A percentile compares a stretch with the other conserved stretches of the same genome.
Conservation (phyloP, 2,113 vertebrate genomes). For the Pleuronectes platessa region DNA sequence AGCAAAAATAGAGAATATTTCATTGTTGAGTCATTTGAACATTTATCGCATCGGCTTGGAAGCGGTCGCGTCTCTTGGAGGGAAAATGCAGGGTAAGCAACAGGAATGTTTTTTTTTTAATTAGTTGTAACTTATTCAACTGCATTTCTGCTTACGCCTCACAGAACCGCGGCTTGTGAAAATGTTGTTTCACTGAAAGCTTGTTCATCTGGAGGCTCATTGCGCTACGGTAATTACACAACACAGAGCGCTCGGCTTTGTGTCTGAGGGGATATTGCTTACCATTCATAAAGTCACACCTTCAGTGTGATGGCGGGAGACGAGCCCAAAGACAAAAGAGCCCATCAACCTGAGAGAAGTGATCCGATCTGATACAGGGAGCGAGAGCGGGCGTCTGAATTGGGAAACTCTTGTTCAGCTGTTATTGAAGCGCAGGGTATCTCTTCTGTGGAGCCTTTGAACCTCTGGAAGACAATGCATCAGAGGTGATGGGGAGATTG, state of each 20-base stretch:
- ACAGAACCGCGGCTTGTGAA: constrained; percentile 5
- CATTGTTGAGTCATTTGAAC: constrained; percentile 11
- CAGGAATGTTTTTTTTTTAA: constrained; percentile 22
- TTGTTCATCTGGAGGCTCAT: constrained; percentile 47
- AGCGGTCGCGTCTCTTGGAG: neutral
- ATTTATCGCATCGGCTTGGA: neutral
- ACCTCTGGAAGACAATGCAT: constrained; percentile 50
- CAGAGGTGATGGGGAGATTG: constrained; percentile 42
- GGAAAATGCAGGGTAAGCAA: constrained; percentile 23
- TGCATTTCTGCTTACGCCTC: constrained; percentile 18
- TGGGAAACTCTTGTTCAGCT: constrained; percentile 31
- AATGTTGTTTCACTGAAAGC: constrained; percentile 10
- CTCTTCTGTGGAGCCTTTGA: constrained; percentile 52
- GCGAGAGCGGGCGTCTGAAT: constrained; percentile 17
- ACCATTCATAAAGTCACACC: constrained; percentile 38
- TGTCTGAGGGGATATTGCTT: constrained; percentile 54
- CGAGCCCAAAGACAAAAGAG: constrained; percentile 56
- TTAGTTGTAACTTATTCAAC: constrained; percentile 21
- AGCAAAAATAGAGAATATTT: neutral
- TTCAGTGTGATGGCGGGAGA: constrained; percentile 26
- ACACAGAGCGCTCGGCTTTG: constrained; percentile 27
- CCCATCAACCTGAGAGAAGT: constrained; percentile 53
- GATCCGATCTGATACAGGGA: constrained; percentile 49
- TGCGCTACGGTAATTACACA: constrained; percentile 35
- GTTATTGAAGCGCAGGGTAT: constrained; percentile 40